Conservation (phyloP, 2,888 invertebrate species). For the Orchesella flavescens region DNA sequence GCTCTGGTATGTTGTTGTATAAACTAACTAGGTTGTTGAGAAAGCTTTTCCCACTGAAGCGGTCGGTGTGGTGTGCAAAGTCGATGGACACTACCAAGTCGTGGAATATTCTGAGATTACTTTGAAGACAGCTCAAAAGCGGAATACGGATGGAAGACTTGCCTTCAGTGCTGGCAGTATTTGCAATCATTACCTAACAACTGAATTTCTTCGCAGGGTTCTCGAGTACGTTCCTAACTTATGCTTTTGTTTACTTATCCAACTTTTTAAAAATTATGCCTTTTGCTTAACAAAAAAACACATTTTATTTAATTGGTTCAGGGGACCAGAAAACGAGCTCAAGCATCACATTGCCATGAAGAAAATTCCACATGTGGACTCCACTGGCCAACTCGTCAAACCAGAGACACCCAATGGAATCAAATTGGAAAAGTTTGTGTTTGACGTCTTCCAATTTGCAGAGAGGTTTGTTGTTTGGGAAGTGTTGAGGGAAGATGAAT, state of each 20-base stretch:
- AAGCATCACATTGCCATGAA: conserved; percentile 97
- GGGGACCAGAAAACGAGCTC: conserved; percentile 82
- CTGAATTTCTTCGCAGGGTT: conserved; percentile 86
- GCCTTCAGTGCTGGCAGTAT: conserved; percentile 97
- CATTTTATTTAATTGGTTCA: conserved; percentile 57
- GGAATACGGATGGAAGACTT: conserved; percentile 84
- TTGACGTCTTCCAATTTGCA: conserved; percentile 97
- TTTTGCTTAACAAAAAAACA: neutral
- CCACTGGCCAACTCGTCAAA: conserved; percentile 80
- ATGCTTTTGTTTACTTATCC: neutral
- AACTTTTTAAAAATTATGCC: neutral
- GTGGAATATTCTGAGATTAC: conserved; percentile 99
- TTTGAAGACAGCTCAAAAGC: conserved; percentile 86
- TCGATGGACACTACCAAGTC: conserved; percentile 90
- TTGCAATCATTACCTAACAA: conserved; percentile 97
- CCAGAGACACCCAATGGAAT: conserved; percentile 94
- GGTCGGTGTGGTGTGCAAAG: conserved; percentile 96
- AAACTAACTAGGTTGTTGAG: conserved; percentile 80
- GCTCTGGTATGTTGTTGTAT: neutral
- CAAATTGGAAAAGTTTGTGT: conserved; percentile 99
- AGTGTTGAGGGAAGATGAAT: conserved; percentile 90
- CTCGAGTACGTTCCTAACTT: conserved; percentile 75
- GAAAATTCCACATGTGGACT: conserved; percentile 91
- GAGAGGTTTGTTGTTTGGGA: conserved; percentile 95
- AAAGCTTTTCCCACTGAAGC: conserved; percentile 93